Conservation (phyloP, 2,113 vertebrate genomes). For the Engystomops pustulosus region DNA sequence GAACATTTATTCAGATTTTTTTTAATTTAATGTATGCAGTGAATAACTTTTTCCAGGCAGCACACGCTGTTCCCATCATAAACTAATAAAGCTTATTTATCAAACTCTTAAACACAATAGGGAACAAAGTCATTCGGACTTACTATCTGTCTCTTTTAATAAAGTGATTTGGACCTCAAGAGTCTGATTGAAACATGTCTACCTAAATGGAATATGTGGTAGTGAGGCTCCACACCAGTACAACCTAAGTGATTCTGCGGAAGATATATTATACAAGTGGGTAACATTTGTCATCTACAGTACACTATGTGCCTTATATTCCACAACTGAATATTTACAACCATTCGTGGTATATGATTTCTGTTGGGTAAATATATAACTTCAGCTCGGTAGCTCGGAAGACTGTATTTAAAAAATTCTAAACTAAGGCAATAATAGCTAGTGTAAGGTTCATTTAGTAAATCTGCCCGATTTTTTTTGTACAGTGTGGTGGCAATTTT, state of each 20-base stretch:
- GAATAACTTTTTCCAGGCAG: no score
- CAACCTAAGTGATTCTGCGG: not conserved
- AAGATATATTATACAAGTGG: not conserved
- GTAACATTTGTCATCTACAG: not conserved
- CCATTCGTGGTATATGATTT: not conserved
- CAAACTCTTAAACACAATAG: not conserved
- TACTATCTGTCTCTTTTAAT: not conserved
- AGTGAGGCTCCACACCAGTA: not conserved
- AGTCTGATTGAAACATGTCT: not conserved
- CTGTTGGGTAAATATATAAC: not conserved
- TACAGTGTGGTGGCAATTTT: no score
- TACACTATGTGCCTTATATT: not conserved
- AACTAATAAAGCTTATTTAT: not conserved
- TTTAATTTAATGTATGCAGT: no score
- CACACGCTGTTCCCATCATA: no score
- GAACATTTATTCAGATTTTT: no score
- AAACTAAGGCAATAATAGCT: no score
- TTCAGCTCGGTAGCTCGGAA: not conserved
- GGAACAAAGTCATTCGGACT: slow-evolving; percentile 9
- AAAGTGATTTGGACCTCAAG: slow-evolving; percentile 8
- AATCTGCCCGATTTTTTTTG: no score
- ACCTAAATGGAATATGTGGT: not conserved
- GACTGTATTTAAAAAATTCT: no score
- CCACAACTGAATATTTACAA: not conserved
- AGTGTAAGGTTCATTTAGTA: no score